These are phyloP conservation scores for Rugalucina vietnamica DNA, from an alignment of 2,888 invertebrate species.

Conservation along the genomic window DNA sequence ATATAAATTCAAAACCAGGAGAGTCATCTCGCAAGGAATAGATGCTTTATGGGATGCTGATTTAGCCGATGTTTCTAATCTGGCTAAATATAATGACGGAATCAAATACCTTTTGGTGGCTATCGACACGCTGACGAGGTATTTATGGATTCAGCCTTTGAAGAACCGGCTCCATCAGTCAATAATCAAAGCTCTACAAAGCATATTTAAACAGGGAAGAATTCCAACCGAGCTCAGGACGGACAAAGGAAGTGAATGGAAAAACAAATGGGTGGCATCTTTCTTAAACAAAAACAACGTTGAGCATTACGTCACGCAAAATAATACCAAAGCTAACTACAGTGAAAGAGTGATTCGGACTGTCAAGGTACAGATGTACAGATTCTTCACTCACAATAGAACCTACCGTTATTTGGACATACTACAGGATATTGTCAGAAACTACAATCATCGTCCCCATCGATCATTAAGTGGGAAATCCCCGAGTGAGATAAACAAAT, in stretches of 20 bases:
- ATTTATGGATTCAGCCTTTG: conserved; percentile 49
- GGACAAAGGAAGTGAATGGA: conserved; percentile 49
- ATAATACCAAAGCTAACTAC: conserved; percentile 39
- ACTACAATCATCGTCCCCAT: too few species aligned
- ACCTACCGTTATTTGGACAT: conserved; percentile 35
- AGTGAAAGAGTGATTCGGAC: conserved; percentile 41
- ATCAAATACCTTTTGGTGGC: conserved; percentile 38
- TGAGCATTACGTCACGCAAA: conserved; percentile 41
- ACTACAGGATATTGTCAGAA: too few species aligned
- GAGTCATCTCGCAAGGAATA: conserved; percentile 33
- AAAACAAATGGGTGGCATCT: conserved; percentile 29
- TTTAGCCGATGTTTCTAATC: conserved; percentile 41
- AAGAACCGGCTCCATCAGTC: conserved; percentile 35
- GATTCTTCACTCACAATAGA: conserved; percentile 40
- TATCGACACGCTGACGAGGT: conserved; percentile 49
- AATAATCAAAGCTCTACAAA: conserved; percentile 41
- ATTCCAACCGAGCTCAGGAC: conserved; percentile 37
- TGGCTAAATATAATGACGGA: conserved; percentile 45
- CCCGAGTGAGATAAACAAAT: conserved; percentile 14
- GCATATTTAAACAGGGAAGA: conserved; percentile 29
- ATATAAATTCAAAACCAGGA: conserved; percentile 40
- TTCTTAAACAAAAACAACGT: conserved; percentile 22
- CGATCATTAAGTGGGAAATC: conserved; percentile 31
- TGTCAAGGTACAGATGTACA: conserved; percentile 34
- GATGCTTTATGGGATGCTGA: conserved; percentile 45